These are phyloP conservation scores for Calliphora vomitoria DNA, from an alignment of 2,888 invertebrate genomes.

Conservation along the genomic window DNA sequence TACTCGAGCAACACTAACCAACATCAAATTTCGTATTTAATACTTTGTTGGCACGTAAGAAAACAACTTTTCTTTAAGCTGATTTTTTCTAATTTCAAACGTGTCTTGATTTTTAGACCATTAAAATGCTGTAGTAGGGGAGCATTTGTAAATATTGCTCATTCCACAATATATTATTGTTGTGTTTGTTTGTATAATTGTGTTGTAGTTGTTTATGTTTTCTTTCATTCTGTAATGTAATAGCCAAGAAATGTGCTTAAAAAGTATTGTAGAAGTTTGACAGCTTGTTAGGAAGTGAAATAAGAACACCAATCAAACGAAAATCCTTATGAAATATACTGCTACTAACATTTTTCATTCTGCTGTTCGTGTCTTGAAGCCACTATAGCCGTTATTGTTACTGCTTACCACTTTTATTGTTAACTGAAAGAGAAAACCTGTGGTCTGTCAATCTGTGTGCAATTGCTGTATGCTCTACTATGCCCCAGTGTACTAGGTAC, in stretches of 20 bases:
- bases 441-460: no score
- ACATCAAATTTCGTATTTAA: conserved; percentile 29
- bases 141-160: neutral
- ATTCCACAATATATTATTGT: no score
- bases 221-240: conserved; percentile 38
- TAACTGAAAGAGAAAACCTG: neutral
- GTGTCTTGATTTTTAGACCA: conserved; percentile 65
- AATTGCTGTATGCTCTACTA: no score
- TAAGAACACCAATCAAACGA: conserved; percentile 36
- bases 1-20: conserved; percentile 16
- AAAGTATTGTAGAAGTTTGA: conserved; percentile 62
- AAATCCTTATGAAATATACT: conserved; percentile 25
- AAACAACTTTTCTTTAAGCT: conserved; percentile 65
- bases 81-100: conserved; percentile 70
- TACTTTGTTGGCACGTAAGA: conserved; percentile 59
- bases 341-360: neutral
- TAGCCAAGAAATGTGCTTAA: conserved; percentile 46
- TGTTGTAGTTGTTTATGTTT: neutral
- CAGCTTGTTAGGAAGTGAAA: conserved; percentile 57
- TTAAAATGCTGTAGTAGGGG: conserved; percentile 13
- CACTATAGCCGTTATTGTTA: neutral
- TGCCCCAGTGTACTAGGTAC: no score
- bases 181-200: neutral
- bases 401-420: neutral
- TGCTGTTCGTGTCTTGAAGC: neutral